Evolutionary conservation across 2,113 vertebrate genomes (phyloP), one percentile per base, ranked within the genome.

Genomic region (Butorides virescens): DNA sequence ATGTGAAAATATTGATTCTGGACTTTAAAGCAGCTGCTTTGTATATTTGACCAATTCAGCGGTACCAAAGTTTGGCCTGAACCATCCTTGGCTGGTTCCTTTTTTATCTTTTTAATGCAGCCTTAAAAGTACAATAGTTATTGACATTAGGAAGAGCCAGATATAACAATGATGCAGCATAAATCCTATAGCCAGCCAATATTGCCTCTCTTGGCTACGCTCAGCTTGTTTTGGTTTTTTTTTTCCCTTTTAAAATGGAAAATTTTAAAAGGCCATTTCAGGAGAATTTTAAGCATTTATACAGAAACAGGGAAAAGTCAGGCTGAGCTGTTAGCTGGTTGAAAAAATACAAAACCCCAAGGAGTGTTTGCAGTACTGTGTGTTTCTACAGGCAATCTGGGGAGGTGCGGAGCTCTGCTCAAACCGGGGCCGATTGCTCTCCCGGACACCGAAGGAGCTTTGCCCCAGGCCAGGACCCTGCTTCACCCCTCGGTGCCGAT

Each of bases 1-100:
- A 82, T 30, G 46, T 66, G 94, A 96, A 95, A 96, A 91, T 89
- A 95, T 96, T 95, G 83, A 95, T 94, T 93, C 77, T 96, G 89
- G 91, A 89, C 36, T 70, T 79, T 65, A 47, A 37, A 34, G 58
- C 26, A 78, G 76, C 44, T 89, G 70, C 61, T 94, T 92, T 91
- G 71, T 91, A 15, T 91, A 76, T 91, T 73, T 5, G 12, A 88
- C 66, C 55, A 73, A 75, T 70, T 87, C 50, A 58, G 22, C 0
- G 0, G 56, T 26, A 93, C 67, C 47, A 8, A 81, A 78, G 37
- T 91, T 82, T 90, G 91, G 89, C 84, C 74, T 79, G 62, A 78
- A 46, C 23, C 91, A 39, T 65, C 49, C 71, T 91, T 58, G 78
- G 85, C 53, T 90, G 70, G 25, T 68, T 87, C 58, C 61, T 70